Conservation (phyloP, 2,888 invertebrate genomes). For the Cancer borealis region DNA sequence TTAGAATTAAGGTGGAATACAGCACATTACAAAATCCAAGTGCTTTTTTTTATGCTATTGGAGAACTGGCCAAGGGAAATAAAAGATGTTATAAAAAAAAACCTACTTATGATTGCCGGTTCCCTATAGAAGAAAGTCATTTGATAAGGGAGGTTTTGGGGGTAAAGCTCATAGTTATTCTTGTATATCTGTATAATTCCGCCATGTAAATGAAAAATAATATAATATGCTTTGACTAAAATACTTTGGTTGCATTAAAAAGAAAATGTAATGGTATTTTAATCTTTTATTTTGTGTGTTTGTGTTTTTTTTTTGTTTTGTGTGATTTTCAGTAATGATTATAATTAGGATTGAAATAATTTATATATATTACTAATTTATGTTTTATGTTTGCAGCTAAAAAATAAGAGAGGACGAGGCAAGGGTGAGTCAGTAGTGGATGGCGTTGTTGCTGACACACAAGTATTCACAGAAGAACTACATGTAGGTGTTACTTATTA, state of each 20-base stretch:
- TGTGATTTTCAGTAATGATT: neutral
- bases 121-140: no score
- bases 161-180: neutral
- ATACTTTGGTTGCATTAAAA: no score
- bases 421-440: slow-evolving; percentile 46
- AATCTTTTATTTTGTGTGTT: neutral
- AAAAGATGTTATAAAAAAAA: no score
- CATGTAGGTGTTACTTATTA: slow-evolving; percentile 47
- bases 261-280: neutral
- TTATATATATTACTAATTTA: neutral
- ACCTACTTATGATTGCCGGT: no score
- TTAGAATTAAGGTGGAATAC: no score
- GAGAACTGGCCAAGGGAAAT: no score
- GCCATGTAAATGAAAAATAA: neutral
- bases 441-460: slow-evolving; percentile 36
- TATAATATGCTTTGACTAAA: neutral
- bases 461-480: slow-evolving; percentile 67
- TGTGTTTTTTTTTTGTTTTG: neutral
- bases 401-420: slow-evolving; percentile 62
- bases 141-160: no score
- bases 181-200: neutral
- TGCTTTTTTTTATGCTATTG: no score
- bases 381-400: slow-evolving; percentile 43
- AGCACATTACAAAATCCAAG: no score
- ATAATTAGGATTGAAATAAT: neutral